phyloP scores from a whole-genome alignment of 2,888 invertebrate genomes.

The Pheosia tremula region DNA sequence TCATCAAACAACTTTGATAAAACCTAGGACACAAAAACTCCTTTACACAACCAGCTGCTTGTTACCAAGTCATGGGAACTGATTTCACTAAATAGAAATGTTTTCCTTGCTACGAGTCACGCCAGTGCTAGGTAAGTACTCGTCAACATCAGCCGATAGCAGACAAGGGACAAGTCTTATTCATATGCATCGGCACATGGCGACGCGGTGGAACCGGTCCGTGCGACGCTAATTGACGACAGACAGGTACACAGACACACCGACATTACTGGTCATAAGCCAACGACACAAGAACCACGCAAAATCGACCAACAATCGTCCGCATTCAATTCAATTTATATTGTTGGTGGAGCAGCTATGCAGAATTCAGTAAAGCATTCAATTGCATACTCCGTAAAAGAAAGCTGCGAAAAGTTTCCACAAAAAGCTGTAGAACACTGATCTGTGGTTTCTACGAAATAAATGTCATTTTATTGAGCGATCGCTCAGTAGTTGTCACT shows the following conservation, averaged over 20 bases:
- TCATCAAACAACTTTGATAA: not conserved
- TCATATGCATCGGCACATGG: constrained; percentile 60
- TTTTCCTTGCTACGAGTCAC: constrained; percentile 45
- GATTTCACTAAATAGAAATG: constrained; percentile 43
- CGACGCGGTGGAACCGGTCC: constrained; percentile 66
- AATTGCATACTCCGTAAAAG: constrained; percentile 56
- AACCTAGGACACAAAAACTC: not conserved
- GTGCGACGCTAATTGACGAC: constrained; percentile 74
- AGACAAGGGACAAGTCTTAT: constrained; percentile 52
- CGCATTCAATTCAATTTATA: constrained; percentile 60
- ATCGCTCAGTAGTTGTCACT: constrained; percentile 72
- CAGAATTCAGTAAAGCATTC: constrained; percentile 66
- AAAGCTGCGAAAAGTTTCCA: constrained; percentile 57
- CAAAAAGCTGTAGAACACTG: constrained; percentile 69
- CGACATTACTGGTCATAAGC: constrained; percentile 48
- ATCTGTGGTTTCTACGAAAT: constrained; percentile 72
- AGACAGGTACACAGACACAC: constrained; percentile 53
- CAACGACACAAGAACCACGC: constrained; percentile 35
- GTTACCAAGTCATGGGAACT: constrained; percentile 34
- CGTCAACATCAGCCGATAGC: constrained; percentile 44
- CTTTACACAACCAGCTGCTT: constrained; percentile 1
- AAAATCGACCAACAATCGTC: constrained; percentile 47
- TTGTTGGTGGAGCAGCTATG: constrained; percentile 34
- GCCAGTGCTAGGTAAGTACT: constrained; percentile 50
- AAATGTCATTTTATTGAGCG: constrained; percentile 80